Base-by-base conservation (phyloP, 2,888 invertebrate species). In the Polia nebulosa region DNA sequence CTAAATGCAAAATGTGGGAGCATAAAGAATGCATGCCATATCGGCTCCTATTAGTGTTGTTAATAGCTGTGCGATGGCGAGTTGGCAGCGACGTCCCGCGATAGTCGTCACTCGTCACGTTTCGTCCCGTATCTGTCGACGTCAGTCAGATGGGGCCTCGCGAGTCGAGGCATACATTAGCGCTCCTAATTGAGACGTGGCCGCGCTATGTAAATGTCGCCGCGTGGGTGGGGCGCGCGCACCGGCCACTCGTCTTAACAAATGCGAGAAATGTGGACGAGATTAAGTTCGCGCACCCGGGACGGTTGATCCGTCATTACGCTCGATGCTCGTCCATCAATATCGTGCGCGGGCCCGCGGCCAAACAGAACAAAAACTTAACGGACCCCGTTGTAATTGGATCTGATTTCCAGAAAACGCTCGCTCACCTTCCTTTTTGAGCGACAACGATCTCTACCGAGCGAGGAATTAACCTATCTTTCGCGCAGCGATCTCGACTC, bases 391-490 rank as follows among this genome's bases (percentile, higher is more conserved):
- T 90, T 95, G 95, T 95, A 95, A 95, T 95, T 95, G 95, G 95
- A 95, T 95, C 95, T 94, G 95, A 95, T 95, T 95, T 95, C 95
- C 95, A 95, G 95, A 95, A 95, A 95, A 92, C 92, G 92, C 89
- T 91, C 94, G 93, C 92, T 94, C 93, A 91, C 94, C 94, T 94
- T 95, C 94, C 93, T 95, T 95, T 95, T 95, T 90, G 93, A 93
- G 91, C 91, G 95, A 95, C 95, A 95, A 95, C 88, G 95, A 95
- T 95, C 95, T 95, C 91, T 86, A 88, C 88, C 91, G 89, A 93
- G 93, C 94, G 91, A 95, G 94, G 95, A 95, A 95, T 95, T 95
- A 95, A 95, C 95, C 95, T 95, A 95, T 95, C 95, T 95, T 95
- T 93, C 91, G 94, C 92, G 89, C 93, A 92, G 89, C 95, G 95